Conservation (phyloP, 2,797 vertebrate genomes). For the Streptopelia turtur region DNA sequence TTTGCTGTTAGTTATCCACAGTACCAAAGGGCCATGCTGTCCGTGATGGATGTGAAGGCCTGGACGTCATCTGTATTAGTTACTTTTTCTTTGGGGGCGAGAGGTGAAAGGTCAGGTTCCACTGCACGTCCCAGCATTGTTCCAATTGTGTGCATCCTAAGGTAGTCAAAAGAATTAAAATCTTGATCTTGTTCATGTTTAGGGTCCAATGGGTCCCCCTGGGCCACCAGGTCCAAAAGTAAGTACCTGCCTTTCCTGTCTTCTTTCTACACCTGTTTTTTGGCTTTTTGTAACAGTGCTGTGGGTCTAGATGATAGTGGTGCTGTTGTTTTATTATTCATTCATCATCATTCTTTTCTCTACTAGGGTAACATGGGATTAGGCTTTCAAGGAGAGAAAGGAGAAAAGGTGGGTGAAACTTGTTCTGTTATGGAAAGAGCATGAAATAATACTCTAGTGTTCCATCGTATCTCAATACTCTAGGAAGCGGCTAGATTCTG, state of each 20-base stretch:
- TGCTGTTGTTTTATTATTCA: not conserved
- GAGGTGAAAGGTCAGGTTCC: not conserved
- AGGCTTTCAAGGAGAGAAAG: constrained; percentile 90
- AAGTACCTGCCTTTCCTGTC: constrained; percentile 69
- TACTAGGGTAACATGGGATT: constrained; percentile 88
- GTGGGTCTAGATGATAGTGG: not conserved
- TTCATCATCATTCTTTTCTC: constrained; percentile 34
- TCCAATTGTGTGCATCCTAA: not conserved
- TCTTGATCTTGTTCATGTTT: constrained; percentile 10
- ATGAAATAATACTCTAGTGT: not conserved
- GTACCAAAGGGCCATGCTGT: not conserved
- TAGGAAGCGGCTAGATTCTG: not conserved
- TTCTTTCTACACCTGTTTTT: not conserved
- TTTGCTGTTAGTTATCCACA: not conserved
- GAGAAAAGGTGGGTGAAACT: constrained; percentile 88
- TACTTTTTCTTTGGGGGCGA: not conserved
- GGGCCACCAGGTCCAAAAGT: constrained; percentile 88
- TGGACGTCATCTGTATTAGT: not conserved
- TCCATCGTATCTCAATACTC: not conserved
- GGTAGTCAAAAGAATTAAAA: constrained; percentile 20
- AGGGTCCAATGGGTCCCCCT: constrained; percentile 86
- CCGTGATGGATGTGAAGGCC: not conserved
- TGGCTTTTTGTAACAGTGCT: not conserved
- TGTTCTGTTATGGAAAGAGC: not conserved
- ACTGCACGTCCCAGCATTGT: not conserved